Percentiles rank a stretch among this genome's conserved stretches.
phyloP scores from a whole-genome alignment of 2,888 invertebrate genomes.

The Adelognathus sp. region DNA sequence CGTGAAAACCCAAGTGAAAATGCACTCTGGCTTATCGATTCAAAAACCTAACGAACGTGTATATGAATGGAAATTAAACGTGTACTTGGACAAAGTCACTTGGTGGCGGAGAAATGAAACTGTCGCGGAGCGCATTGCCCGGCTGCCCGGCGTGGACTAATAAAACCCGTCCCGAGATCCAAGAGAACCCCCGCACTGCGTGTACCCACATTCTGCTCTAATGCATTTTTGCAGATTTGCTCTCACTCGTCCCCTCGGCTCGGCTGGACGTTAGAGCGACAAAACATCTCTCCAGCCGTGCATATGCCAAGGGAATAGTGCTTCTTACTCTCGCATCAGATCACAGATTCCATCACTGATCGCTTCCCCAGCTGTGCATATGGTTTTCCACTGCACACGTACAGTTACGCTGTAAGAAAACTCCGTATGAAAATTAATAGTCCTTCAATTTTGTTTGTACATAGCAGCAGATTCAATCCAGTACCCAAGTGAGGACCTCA shows the following conservation, averaged over 20 bases:
- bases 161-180: slow-evolving; percentile 62
- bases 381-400: no score
- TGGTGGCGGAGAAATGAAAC: slow-evolving; percentile 8
- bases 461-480: no score
- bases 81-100: background rate
- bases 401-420: no score
- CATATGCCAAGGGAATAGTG: no score
- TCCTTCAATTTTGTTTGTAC: no score
- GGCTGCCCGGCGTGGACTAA: slow-evolving; percentile 70
- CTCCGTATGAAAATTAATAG: no score
- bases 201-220: slow-evolving; percentile 39
- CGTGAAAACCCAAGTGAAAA: background rate
- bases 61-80: no score
- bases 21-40: background rate
- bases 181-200: slow-evolving; percentile 48
- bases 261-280: slow-evolving; percentile 32
- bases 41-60: background rate
- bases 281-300: slow-evolving; percentile 36
- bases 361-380: no score
- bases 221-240: slow-evolving; percentile 54
- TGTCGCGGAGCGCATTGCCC: slow-evolving; percentile 65
- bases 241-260: slow-evolving; percentile 49
- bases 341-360: no score
- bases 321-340: no score
- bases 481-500: no score